These are phyloP conservation scores for Lutraria rhynchaena DNA, from an alignment of 1,140 invertebrate species.

Conservation along the genomic window DNA sequence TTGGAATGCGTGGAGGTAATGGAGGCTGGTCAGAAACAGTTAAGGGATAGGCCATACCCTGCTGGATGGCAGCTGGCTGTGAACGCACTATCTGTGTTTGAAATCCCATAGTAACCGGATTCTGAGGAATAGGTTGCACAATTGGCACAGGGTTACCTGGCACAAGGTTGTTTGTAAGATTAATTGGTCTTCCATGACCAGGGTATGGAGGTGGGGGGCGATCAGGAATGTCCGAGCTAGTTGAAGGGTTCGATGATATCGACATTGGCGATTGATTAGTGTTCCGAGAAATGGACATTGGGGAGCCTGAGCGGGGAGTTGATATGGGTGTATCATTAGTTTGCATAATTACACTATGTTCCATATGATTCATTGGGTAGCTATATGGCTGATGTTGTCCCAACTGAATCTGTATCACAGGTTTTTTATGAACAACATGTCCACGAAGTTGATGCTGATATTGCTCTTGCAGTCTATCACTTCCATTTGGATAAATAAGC, in stretches of 20 bases:
- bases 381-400: conserved; percentile 34
- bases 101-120: conserved; percentile 50
- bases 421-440: conserved; percentile 33
- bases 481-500: conserved; percentile 25
- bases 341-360: conserved; percentile 55
- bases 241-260: conserved; percentile 79
- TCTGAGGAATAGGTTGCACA: conserved; percentile 64
- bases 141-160: conserved; percentile 60
- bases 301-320: conserved; percentile 79
- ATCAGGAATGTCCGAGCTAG: conserved; percentile 80
- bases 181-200: conserved; percentile 56
- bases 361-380: conserved; percentile 19
- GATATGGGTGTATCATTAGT: conserved; percentile 70
- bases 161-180: conserved; percentile 51
- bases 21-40: conserved; percentile 63
- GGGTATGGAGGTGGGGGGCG: conserved; percentile 81
- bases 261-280: conserved; percentile 80
- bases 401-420: conserved; percentile 36
- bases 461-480: conserved; percentile 48
- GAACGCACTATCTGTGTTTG: conserved; percentile 46
- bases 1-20: conserved; percentile 74
- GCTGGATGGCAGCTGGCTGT: conserved; percentile 32
- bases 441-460: conserved; percentile 43
- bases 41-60: conserved; percentile 8
- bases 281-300: conserved; percentile 70